These are phyloP conservation scores for Characodon lateralis DNA, from an alignment of 2,797 vertebrate species.

Conservation along the genomic window DNA sequence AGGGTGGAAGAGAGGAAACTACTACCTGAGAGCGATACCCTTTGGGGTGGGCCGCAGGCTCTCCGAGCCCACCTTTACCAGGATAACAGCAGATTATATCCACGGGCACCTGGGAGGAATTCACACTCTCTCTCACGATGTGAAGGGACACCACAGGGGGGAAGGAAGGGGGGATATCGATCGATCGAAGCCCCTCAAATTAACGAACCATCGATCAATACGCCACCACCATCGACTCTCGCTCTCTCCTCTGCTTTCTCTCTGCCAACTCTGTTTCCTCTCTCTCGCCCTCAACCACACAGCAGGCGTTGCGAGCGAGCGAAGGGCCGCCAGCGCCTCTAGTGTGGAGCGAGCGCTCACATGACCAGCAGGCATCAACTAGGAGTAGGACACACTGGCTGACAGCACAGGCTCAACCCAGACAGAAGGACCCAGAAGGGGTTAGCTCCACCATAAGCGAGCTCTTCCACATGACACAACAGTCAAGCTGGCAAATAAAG, in stretches of 20 bases:
- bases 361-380: constrained; percentile 83
- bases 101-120: constrained; percentile 85
- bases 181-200: constrained; percentile 83
- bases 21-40: constrained; percentile 87
- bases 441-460: constrained; percentile 99
- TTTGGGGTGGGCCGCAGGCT: constrained; percentile 89
- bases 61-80: constrained; percentile 84
- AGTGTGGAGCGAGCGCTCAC: constrained; percentile 79
- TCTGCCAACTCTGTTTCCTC: constrained; percentile 81
- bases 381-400: constrained; percentile 90
- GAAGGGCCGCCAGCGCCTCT: constrained; percentile 76
- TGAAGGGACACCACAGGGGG: constrained; percentile 76
- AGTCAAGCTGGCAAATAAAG: constrained; percentile 99
- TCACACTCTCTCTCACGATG: constrained; percentile 70
- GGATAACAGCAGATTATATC: constrained; percentile 93
- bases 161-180: constrained; percentile 74
- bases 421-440: constrained; percentile 99
- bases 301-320: constrained; percentile 72
- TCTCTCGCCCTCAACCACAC: constrained; percentile 78
- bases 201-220: constrained; percentile 85
- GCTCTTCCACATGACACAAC: constrained; percentile 92
- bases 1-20: constrained; percentile 89
- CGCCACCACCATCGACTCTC: constrained; percentile 79
- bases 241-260: constrained; percentile 80
- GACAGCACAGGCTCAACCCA: constrained; percentile 97